Conservation (phyloP, 2,797 vertebrate species). For the Acanthurus leucopareius region DNA sequence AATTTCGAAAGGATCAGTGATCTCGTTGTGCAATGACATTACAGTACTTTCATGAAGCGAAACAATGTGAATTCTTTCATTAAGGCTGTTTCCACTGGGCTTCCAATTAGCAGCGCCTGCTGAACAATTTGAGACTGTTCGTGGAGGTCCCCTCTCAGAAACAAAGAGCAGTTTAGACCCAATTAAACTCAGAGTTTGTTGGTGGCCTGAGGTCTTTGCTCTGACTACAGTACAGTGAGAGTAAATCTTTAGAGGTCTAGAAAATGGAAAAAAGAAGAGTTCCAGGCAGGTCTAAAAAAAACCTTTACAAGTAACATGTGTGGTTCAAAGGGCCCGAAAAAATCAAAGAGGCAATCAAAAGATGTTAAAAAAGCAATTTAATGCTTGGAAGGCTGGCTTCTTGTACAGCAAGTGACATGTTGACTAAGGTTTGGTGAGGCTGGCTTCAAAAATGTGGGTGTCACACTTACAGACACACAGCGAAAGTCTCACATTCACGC, state of each 20-base stretch:
- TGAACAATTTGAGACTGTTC: conserved; percentile 75
- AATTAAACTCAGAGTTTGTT: conserved; percentile 74
- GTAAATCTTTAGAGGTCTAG: conserved; percentile 42
- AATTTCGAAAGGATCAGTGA: conserved; percentile 31
- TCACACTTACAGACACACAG: background rate
- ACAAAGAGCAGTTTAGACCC: conserved; percentile 78
- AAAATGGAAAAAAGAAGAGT: conserved; percentile 52
- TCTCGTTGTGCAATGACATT: conserved; percentile 53
- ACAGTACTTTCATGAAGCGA: conserved; percentile 41
- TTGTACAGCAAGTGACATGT: conserved; percentile 3
- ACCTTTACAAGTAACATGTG: conserved; percentile 43
- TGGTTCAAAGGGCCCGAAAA: conserved; percentile 38
- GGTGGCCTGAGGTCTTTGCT: conserved; percentile 57
- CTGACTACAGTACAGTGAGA: conserved; percentile 45
- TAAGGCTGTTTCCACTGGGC: conserved; percentile 56
- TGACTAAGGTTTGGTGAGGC: background rate
- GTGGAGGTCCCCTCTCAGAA: conserved; percentile 63
- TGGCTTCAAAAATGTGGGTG: conserved; percentile 10
- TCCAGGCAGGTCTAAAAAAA: conserved; percentile 18
- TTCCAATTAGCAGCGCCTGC: conserved; percentile 77
- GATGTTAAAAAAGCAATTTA: conserved; percentile 42
- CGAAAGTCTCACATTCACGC: conserved; percentile 19
- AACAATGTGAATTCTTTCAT: conserved; percentile 73
- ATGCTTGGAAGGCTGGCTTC: background rate
- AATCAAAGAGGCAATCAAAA: conserved; percentile 49